These are phyloP conservation scores for Fistularia commersonii DNA, from an alignment of 2,797 vertebrate species.

Conservation along the genomic window DNA sequence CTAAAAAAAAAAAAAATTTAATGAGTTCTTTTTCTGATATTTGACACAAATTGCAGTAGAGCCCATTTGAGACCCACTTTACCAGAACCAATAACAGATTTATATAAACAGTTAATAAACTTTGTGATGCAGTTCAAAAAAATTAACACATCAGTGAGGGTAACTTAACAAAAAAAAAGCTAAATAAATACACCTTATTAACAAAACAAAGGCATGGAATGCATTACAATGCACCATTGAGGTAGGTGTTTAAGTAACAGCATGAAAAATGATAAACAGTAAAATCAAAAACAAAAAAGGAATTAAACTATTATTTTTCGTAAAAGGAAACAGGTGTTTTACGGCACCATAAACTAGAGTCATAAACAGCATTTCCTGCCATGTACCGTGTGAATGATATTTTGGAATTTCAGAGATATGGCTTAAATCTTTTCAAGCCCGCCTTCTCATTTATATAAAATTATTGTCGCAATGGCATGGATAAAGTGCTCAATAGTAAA, in stretches of 20 bases:
- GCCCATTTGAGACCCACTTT: constrained; percentile 9
- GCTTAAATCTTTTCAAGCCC: constrained; percentile 7
- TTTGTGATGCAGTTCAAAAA: constrained; percentile 20
- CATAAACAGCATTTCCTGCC: constrained; percentile 6
- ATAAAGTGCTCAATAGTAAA: constrained; percentile 71
- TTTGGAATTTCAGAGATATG: constrained; percentile 1
- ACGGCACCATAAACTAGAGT: constrained; percentile 38
- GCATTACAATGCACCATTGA: constrained; percentile 35
- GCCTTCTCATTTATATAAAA: constrained; percentile 21
- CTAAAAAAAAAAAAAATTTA: too few species aligned
- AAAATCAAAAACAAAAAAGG: constrained; percentile 4
- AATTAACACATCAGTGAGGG: constrained; percentile 45
- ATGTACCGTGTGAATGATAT: constrained; percentile 14
- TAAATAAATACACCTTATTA: neutral
- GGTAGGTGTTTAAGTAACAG: constrained; percentile 38
- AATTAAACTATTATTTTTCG: neutral
- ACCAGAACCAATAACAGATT: constrained; percentile 4
- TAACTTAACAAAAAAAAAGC: neutral
- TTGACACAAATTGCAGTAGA: neutral
- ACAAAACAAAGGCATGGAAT: constrained; percentile 28
- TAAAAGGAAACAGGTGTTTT: constrained; percentile 1
- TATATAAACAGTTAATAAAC: constrained; percentile 5
- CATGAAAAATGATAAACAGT: constrained; percentile 3
- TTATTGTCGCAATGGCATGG: constrained; percentile 28
- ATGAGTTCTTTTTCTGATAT: too few species aligned